Conservation (phyloP, 2,888 invertebrate genomes). For the Archaeoteleia sp. region DNA sequence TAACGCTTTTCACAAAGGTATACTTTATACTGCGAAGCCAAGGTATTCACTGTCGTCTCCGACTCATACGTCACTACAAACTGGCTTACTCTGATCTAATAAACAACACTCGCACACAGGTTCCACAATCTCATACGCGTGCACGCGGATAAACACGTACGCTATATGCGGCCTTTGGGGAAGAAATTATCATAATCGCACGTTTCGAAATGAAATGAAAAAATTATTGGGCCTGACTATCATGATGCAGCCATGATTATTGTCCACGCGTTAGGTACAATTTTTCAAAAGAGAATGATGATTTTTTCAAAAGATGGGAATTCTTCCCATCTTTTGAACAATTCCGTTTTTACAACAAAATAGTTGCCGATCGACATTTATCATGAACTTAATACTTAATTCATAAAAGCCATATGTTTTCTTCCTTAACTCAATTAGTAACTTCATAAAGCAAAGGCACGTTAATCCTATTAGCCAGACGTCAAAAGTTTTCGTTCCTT, state of each 20-base stretch:
- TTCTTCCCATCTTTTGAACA: too few species aligned
- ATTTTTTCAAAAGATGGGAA: too few species aligned
- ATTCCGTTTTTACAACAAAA: too few species aligned
- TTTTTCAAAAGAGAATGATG: too few species aligned
- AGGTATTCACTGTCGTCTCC: constrained; percentile 63
- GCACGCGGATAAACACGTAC: constrained; percentile 13
- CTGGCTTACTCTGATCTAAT: constrained; percentile 73
- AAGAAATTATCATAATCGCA: constrained; percentile 25
- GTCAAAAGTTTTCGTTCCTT: constrained; percentile 24
- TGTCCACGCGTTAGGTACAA: too few species aligned
- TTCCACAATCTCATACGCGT: constrained; percentile 22
- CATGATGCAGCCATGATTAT: too few species aligned
- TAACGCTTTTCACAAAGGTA: constrained; percentile 29
- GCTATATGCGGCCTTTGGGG: constrained; percentile 1
- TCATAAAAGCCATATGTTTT: constrained; percentile 36
- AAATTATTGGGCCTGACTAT: too few species aligned
- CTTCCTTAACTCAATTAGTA: constrained; percentile 23
- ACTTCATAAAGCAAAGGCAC: constrained; percentile 16
- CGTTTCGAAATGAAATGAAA: not conserved
- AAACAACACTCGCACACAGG: constrained; percentile 61
- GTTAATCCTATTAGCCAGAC: constrained; percentile 20
- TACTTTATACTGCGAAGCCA: constrained; percentile 55
- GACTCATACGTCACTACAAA: constrained; percentile 67
- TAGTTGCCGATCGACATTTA: too few species aligned
- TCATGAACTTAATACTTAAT: too few species aligned